These are phyloP conservation scores for Norana najaformis DNA, from an alignment of 2,888 invertebrate species.

Conservation along the genomic window DNA sequence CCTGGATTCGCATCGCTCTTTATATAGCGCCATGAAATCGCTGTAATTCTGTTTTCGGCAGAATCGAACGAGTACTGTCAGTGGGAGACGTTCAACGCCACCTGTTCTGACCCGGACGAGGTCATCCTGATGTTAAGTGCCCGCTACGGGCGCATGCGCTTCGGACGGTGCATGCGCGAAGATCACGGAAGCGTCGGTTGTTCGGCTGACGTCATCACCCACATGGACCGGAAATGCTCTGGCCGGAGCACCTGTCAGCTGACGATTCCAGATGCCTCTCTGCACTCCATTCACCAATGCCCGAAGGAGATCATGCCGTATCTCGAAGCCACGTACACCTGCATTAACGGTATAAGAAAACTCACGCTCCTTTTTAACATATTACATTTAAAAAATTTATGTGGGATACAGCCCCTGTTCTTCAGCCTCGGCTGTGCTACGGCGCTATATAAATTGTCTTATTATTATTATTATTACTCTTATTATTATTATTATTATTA, in stretches of 20 bases:
- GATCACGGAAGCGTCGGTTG: slow-evolving; percentile 41
- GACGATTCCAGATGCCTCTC: slow-evolving; percentile 32
- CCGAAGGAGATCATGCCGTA: slow-evolving; percentile 41
- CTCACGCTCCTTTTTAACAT: background rate
- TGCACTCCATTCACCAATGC: slow-evolving; percentile 37
- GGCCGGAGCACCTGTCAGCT: slow-evolving; percentile 36
- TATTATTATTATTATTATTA: background rate
- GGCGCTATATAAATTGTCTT: no score
- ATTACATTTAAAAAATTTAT: no score
- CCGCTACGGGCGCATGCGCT: slow-evolving; percentile 28
- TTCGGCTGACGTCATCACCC: slow-evolving; percentile 36
- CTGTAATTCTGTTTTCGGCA: background rate
- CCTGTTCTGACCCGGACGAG: slow-evolving; percentile 26
- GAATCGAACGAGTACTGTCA: slow-evolving; percentile 39
- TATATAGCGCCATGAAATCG: background rate
- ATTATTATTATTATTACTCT: background rate
- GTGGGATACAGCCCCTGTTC: no score
- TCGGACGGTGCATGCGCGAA: slow-evolving; percentile 41
- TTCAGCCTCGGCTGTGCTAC: no score
- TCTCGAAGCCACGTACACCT: slow-evolving; percentile 40
- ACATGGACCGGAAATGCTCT: slow-evolving; percentile 41
- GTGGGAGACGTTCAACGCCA: slow-evolving; percentile 35
- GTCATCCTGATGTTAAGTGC: slow-evolving; percentile 36
- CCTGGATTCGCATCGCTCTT: background rate
- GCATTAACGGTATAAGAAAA: slow-evolving; percentile 31